Percentiles rank a stretch among this genome's conserved stretches.
Evolutionary conservation across 2,888 invertebrate species (phyloP).

Genomic region (Rhimphoctona megacephalus): DNA sequence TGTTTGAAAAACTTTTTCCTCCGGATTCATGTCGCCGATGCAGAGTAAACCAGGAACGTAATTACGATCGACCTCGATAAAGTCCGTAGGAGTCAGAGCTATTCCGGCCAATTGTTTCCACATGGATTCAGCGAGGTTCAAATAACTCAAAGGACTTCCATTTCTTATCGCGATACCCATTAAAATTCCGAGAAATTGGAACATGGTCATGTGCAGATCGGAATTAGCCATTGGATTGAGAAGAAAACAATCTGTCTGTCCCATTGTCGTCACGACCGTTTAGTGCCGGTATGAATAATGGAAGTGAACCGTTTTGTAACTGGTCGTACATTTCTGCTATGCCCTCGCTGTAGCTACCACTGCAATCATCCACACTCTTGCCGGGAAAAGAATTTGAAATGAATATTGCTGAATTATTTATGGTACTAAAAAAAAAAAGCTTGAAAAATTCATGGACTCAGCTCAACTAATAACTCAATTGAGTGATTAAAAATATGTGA

Average conservation of each 20-base stretch:
- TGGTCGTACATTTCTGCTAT: slow-evolving; percentile 99
- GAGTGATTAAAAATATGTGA: too few relatives aligned
- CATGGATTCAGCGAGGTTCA: slow-evolving; percentile 97
- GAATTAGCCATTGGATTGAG: too few relatives aligned
- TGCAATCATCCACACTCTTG: too few relatives aligned
- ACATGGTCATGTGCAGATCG: slow-evolving; percentile 95
- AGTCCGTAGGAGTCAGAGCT: too few relatives aligned
- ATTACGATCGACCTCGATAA: too few relatives aligned
- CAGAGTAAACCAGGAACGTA: slow-evolving; percentile 97
- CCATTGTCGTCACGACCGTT: slow-evolving; percentile 98
- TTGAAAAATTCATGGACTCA: too few relatives aligned
- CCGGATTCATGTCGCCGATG: slow-evolving; percentile 95
- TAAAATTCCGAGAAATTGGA: slow-evolving; percentile 95
- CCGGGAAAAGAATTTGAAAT: too few relatives aligned
- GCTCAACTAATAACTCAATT: too few relatives aligned
- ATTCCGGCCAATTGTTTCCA: too few relatives aligned
- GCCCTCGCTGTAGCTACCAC: slow-evolving; percentile 98
- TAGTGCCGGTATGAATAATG: slow-evolving; percentile 95
- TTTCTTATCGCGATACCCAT: slow-evolving; percentile 98
- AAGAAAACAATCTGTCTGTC: slow-evolving; percentile 95
- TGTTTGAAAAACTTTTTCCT: slow-evolving; percentile 92
- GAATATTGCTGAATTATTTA: too few relatives aligned
- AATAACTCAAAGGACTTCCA: slow-evolving; percentile 96
- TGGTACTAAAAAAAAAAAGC: too few relatives aligned
- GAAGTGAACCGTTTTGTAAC: slow-evolving; percentile 96